Conservation (phyloP, 2,888 invertebrate species). For the Mythimna lalbum region DNA sequence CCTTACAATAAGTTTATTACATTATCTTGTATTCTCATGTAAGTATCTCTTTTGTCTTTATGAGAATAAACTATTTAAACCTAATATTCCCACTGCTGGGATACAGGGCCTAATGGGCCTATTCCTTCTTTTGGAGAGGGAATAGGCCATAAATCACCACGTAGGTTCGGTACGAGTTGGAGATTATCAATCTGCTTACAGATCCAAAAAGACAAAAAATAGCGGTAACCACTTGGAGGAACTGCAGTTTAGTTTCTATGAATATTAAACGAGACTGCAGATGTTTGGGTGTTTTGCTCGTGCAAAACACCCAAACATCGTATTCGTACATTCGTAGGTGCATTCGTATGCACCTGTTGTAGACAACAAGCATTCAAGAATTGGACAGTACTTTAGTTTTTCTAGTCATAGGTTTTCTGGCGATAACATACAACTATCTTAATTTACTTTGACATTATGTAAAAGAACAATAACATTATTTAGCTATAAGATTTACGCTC, state of each 20-base stretch:
- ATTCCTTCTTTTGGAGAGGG: no score
- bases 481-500: not conserved
- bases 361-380: not conserved
- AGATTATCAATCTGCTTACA: no score
- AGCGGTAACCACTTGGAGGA: not conserved
- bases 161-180: no score
- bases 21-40: no score
- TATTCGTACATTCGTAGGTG: no score
- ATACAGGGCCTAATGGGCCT: no score
- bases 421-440: not conserved
- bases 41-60: no score
- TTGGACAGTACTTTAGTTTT: not conserved
- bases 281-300: not conserved
- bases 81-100: no score
- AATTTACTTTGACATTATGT: not conserved
- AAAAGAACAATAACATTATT: not conserved
- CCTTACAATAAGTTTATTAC: no score
- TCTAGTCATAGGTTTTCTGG: not conserved
- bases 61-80: no score
- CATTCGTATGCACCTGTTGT: not conserved
- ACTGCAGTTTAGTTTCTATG: conserved; percentile 2
- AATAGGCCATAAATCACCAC: no score
- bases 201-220: not conserved
- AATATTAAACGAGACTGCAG: not conserved
- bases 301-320: no score